These are phyloP conservation scores for Eidolon helvum DNA, from an alignment of 2,113 vertebrate genomes.

Conservation along the genomic window DNA sequence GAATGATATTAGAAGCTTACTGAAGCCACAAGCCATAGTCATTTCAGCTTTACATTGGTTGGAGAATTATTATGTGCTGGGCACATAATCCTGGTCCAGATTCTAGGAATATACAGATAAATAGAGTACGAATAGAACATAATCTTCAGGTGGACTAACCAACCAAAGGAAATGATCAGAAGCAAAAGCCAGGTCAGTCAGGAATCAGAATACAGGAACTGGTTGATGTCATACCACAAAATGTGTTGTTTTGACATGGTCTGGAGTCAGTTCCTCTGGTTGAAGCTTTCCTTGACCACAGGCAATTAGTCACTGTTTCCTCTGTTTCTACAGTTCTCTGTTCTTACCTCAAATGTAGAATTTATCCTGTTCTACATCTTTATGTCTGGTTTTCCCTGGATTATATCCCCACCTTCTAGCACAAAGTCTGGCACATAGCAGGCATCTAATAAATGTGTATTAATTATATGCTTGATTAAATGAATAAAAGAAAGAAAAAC, in stretches of 20 bases:
- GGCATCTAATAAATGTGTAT: neutral
- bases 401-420: neutral
- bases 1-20: neutral
- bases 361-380: neutral
- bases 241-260: conserved; percentile 3
- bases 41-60: neutral
- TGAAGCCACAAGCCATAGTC: neutral
- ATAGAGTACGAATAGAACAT: neutral
- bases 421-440: neutral
- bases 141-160: neutral
- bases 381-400: neutral
- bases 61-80: neutral
- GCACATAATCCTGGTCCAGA: neutral
- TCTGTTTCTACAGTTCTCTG: neutral
- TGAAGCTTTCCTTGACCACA: conserved; percentile 51
- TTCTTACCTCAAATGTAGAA: neutral
- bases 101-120: neutral
- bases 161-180: conserved; percentile 43
- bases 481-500: neutral
- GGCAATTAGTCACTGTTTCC: conserved; percentile 50
- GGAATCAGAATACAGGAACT: conserved; percentile 53
- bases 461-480: neutral
- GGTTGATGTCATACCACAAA: conserved; percentile 8
- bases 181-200: conserved; percentile 1
- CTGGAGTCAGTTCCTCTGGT: conserved; percentile 26